Evolutionary conservation across 2,113 vertebrate genomes (phyloP), one percentile per base, ranked within the genome.

Genomic region (Oryzias celebensis): DNA sequence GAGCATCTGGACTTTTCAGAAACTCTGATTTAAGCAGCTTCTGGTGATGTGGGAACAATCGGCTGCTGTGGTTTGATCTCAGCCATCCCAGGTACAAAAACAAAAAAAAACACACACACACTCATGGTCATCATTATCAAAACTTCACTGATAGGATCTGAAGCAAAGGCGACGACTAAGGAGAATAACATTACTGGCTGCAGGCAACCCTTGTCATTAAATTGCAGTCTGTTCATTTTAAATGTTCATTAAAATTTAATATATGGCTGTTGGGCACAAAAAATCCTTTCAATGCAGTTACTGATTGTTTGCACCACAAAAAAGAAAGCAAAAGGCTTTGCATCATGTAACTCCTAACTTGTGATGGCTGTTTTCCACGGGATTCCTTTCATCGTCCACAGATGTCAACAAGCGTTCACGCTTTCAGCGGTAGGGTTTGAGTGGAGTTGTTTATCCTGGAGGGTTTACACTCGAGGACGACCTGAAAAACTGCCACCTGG

Each of bases 401-500:
- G 26, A 31, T n/a, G 17, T 22, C n/a, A 18, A 47, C n/a, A 48
- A 18, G 47, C 12, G 18, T 17, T 44, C 3, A 1, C 10, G 52
- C 10, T 50, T 54, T 0, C 8, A 18, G 36, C 31, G 13, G 20
- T 44, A 54, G 16, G 18, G 24, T 43, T 15, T 63, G 15, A 66
- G 66, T 44, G 15, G 16, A 31, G 42, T 17, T 43, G 44, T 65
- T 62, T 46, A 22, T 53, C 23, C 26, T 8, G 28, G 20, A 55
- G 49, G 1, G 28, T 14, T 64, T 24, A 31, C 46, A 18, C 18
- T 12, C 54, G 16, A 49, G 65, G 47, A 22, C 62, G 47, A 22
- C 62, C 54, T 20, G 62, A 58, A 73, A 67, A 52, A 52, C 53
- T 52, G 56, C 65, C 76, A 78, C 73, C 62, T 80, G 73, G 60